Evolutionary conservation across 2,797 vertebrate genomes (phyloP).

Genomic region (Siniperca obscura): DNA sequence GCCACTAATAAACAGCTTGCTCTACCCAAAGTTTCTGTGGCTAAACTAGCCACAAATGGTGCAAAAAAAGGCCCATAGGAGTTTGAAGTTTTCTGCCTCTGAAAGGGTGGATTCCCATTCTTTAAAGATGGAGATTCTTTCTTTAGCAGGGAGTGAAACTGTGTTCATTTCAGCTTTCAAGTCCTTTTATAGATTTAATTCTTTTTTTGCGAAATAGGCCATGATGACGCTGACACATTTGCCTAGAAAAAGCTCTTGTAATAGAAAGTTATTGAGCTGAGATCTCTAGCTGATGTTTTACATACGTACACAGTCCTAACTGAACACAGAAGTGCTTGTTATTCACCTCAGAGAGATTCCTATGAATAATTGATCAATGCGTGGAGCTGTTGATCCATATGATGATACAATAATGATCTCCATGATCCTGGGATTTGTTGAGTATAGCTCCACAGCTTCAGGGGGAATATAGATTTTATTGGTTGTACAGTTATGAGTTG

Average conservation of each 20-base stretch:
- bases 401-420: constrained; percentile 57
- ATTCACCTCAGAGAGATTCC: constrained; percentile 35
- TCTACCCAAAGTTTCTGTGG: constrained; percentile 23
- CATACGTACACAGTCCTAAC: background rate
- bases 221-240: constrained; percentile 34
- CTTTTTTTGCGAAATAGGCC: constrained; percentile 33
- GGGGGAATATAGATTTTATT: constrained; percentile 16
- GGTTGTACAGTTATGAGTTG: constrained; percentile 3
- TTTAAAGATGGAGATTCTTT: constrained; percentile 36
- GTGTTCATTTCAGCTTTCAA: constrained; percentile 32
- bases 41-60: constrained; percentile 16
- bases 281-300: constrained; percentile 18
- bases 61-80: background rate
- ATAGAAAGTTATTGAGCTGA: background rate
- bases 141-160: constrained; percentile 12
- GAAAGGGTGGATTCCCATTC: constrained; percentile 37
- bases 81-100: constrained; percentile 48
- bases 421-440: constrained; percentile 17
- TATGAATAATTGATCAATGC: constrained; percentile 57
- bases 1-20: constrained; percentile 53
- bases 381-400: constrained; percentile 43
- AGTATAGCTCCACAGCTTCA: background rate
- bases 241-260: constrained; percentile 6
- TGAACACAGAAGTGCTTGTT: constrained; percentile 23
- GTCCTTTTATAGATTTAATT: constrained; percentile 19